Evolutionary conservation across 1,140 invertebrate species (phyloP).

Genomic region (Propsilocerus akamusi): DNA sequence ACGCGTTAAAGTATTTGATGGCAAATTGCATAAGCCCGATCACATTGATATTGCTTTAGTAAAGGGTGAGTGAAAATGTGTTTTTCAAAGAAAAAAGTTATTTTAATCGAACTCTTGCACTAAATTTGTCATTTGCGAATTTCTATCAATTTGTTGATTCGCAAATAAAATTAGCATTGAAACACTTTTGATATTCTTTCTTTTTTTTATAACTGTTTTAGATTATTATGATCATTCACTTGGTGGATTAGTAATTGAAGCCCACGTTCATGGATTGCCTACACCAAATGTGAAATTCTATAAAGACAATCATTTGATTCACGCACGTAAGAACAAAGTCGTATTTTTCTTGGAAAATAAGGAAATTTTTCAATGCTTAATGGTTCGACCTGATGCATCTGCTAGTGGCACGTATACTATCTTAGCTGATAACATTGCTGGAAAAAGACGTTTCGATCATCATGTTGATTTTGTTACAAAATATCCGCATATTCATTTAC

Average conservation of each 20-base stretch:
- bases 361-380: background rate
- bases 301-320: constrained; percentile 40
- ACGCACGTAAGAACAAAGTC: background rate
- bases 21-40: background rate
- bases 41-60: background rate
- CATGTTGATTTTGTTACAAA: constrained; percentile 34
- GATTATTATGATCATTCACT: background rate
- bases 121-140: no score
- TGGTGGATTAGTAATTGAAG: constrained; percentile 20
- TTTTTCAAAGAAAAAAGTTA: no score
- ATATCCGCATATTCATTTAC: background rate
- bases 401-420: constrained; percentile 49
- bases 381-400: background rate
- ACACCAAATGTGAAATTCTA: constrained; percentile 68
- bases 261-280: constrained; percentile 48
- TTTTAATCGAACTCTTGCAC: no score
- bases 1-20: constrained; percentile 11
- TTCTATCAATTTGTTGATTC: no score
- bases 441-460: constrained; percentile 49
- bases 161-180: no score
- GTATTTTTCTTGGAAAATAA: background rate
- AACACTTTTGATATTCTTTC: background rate
- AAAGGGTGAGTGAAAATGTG: background rate
- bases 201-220: background rate
- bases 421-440: constrained; percentile 46